Evolutionary conservation across 1,140 invertebrate genomes (phyloP), one percentile per base, ranked within the genome.

Genomic region (Papilio glaucus): DNA sequence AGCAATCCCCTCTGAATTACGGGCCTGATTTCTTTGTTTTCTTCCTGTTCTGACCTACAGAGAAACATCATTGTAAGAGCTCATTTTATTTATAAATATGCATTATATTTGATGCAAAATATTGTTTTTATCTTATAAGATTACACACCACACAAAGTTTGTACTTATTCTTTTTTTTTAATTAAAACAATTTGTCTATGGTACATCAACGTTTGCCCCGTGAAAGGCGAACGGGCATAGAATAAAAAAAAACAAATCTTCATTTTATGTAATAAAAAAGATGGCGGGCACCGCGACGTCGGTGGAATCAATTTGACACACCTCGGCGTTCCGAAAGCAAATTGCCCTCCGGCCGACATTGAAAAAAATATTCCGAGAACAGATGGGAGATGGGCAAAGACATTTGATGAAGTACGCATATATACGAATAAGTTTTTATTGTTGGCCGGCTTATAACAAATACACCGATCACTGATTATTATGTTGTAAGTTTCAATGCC

Each of bases 231-330:
- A 33, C 57, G 24, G 29, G 29, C 29, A 37, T 61, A 29, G 60
- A 61, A 29, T 65, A 63, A 24, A 74, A 69, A 72, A 75, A 80
- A 72, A 74, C 71, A 77, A 77, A 79, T 75, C 70, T 77, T 76
- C 71, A 76, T 77, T 57, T 80, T 74, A 73, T 42, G 72, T 78
- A 81, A 77, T 81, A 76, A 74, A 76, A 74, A 77, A 72, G 63
- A 74, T 49, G 68, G 72, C 75, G 60, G 53, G 45, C 29, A 79
- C 78, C 81, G 79, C 79, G 75, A 76, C 78, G 78, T 80, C 72
- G 73, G 45, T 49, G 39, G 75, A 85, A 86, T 86, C 81, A 76
- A 86, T 86, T 86, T 71, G 83, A 72, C 78, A 85, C 83, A 83
- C 78, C 74, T 42, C 73, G 49, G 72, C 63, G 70, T 65, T 39